phyloP scores from a whole-genome alignment of 2,797 vertebrate genomes.

The Pangasius mekongensis region DNA sequence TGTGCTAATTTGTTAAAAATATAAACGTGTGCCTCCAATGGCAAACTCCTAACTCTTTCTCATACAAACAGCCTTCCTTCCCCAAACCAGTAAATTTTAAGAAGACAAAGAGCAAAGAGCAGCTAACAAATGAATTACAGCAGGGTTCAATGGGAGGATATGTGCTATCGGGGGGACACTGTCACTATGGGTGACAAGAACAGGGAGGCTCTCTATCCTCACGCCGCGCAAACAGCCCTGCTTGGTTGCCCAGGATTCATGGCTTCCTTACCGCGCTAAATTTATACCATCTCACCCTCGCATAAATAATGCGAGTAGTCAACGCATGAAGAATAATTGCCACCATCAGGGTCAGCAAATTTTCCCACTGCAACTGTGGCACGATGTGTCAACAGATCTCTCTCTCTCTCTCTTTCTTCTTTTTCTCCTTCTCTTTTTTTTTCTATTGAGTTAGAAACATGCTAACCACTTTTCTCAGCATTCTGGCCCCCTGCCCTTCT shows the following conservation, averaged over 20 bases:
- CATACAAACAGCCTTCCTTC: constrained; percentile 11
- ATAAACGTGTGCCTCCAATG: not conserved
- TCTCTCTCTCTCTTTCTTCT: not conserved
- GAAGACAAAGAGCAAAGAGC: constrained; percentile 38
- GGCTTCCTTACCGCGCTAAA: constrained; percentile 47
- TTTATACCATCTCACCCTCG: constrained; percentile 49
- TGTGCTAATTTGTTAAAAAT: not conserved
- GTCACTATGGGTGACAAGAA: constrained; percentile 51
- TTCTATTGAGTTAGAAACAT: constrained; percentile 16
- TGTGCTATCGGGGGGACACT: constrained; percentile 44
- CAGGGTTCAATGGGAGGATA: constrained; percentile 43
- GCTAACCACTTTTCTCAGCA: constrained; percentile 7
- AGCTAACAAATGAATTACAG: constrained; percentile 49
- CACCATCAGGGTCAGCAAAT: constrained; percentile 55
- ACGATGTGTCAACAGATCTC: constrained; percentile 35
- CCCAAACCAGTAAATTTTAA: constrained; percentile 22
- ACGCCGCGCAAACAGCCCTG: constrained; percentile 38
- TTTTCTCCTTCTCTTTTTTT: not conserved
- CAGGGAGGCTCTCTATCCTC: constrained; percentile 50
- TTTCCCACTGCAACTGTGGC: constrained; percentile 45
- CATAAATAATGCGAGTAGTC: constrained; percentile 60
- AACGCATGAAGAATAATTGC: constrained; percentile 55
- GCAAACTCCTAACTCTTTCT: not conserved
- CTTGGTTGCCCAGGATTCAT: constrained; percentile 51
- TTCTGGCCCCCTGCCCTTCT: constrained; percentile 39